phyloP scores from a whole-genome alignment of 1,140 invertebrate species.

The Gerris buenoi region DNA sequence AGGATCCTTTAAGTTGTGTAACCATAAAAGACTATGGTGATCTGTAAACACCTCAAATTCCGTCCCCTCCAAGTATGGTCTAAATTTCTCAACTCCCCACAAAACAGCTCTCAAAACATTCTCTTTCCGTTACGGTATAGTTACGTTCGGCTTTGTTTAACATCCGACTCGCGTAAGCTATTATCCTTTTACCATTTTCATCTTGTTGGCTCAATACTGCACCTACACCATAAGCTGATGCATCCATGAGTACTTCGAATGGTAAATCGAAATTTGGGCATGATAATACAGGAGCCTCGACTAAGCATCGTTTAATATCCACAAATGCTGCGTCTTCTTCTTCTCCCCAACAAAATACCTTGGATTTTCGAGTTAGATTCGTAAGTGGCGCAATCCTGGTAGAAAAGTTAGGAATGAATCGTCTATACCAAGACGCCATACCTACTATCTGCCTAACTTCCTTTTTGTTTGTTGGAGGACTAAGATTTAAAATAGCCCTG shows the following conservation, averaged over 20 bases:
- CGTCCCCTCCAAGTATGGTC: conserved; percentile 23
- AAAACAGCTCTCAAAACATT: conserved; percentile 32
- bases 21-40: conserved; percentile 33
- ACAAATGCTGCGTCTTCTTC: conserved; percentile 17
- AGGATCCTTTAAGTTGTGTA: conserved; percentile 30
- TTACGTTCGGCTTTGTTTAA: conserved; percentile 29
- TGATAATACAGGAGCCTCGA: conserved; percentile 13
- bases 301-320: conserved; percentile 20
- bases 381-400: conserved; percentile 26
- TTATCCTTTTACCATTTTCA: conserved; percentile 19
- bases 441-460: conserved; percentile 32
- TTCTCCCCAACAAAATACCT: conserved; percentile 13
- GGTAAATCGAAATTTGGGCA: conserved; percentile 21
- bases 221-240: conserved; percentile 22
- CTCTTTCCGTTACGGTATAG: conserved; percentile 31
- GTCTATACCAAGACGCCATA: conserved; percentile 30
- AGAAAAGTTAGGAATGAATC: conserved; percentile 33
- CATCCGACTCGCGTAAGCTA: conserved; percentile 31
- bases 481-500: conserved; percentile 19
- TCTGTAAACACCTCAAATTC: conserved; percentile 31
- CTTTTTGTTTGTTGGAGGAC: conserved; percentile 25
- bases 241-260: conserved; percentile 24
- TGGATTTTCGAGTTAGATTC: conserved; percentile 21
- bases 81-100: conserved; percentile 28
- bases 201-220: conserved; percentile 23